Conservation (phyloP, 1,140 invertebrate genomes). For the Steinernema khuongi region DNA sequence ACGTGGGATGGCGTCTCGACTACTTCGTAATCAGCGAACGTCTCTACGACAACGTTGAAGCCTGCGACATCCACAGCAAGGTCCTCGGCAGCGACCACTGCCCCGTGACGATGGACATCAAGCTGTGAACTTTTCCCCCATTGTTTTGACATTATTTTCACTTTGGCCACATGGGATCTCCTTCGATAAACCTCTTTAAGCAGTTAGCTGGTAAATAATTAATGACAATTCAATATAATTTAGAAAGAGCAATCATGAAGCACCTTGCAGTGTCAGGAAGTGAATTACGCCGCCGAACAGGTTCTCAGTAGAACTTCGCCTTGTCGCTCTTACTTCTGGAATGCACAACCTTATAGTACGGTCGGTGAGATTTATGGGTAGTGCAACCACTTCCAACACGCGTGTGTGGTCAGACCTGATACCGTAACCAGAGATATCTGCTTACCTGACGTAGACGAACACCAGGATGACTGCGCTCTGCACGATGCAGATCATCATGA, state of each 20-base stretch:
- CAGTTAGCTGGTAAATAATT: no score
- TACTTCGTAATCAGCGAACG: constrained; percentile 83
- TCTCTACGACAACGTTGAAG: constrained; percentile 72
- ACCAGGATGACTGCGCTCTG: constrained; percentile 46
- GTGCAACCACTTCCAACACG: no score
- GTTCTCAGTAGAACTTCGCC: constrained; percentile 55
- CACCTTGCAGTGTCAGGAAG: constrained; percentile 8
- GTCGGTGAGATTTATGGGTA: neutral
- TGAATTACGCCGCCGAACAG: neutral
- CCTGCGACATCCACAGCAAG: constrained; percentile 71
- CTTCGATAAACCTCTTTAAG: no score
- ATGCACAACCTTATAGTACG: constrained; percentile 24
- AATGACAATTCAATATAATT: neutral
- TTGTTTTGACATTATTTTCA: constrained; percentile 16
- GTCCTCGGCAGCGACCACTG: constrained; percentile 82
- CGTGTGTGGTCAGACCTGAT: constrained; percentile 15
- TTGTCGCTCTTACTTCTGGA: constrained; percentile 57
- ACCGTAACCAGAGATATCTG: constrained; percentile 23
- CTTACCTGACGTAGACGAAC: constrained; percentile 53
- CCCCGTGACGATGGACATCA: constrained; percentile 63
- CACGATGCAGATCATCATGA: constrained; percentile 44
- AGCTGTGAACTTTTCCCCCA: constrained; percentile 4
- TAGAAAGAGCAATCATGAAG: neutral
- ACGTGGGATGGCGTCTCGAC: constrained; percentile 92
- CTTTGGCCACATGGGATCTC: no score